Percentiles rank a stretch among this genome's conserved stretches.
These are phyloP conservation scores for Trogon surrucura DNA, from an alignment of 2,113 vertebrate genomes.

Conservation along the genomic window DNA sequence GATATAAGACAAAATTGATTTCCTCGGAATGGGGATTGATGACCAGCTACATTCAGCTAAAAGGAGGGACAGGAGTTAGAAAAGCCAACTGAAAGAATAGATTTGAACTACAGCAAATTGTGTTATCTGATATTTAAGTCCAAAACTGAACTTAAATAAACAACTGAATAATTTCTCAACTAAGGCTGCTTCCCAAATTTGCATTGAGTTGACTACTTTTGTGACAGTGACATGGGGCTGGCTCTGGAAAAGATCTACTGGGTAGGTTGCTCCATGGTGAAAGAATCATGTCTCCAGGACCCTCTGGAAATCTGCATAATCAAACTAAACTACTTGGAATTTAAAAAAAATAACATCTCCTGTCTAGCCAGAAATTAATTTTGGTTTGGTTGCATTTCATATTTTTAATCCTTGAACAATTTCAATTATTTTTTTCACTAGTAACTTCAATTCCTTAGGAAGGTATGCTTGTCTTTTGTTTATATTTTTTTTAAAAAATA, in stretches of 20 bases:
- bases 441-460: neutral
- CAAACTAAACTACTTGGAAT: neutral
- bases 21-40: neutral
- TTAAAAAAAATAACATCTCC: neutral
- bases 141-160: neutral
- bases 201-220: neutral
- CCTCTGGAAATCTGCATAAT: neutral
- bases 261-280: neutral
- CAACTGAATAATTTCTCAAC: neutral
- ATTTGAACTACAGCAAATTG: neutral
- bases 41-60: neutral
- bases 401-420: neutral
- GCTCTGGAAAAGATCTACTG: neutral
- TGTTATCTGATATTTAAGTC: neutral
- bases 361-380: neutral
- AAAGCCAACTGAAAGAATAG: neutral
- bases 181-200: neutral
- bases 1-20: neutral
- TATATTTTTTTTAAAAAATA: neutral
- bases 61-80: neutral
- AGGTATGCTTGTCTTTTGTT: neutral
- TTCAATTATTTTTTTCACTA: no score
- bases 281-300: accelerated
- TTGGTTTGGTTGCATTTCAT: neutral
- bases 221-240: neutral